A percentile compares a stretch with the other conserved stretches of the same genome.
Conservation (phyloP, 2,113 vertebrate genomes). For the Heliornis fulica region DNA sequence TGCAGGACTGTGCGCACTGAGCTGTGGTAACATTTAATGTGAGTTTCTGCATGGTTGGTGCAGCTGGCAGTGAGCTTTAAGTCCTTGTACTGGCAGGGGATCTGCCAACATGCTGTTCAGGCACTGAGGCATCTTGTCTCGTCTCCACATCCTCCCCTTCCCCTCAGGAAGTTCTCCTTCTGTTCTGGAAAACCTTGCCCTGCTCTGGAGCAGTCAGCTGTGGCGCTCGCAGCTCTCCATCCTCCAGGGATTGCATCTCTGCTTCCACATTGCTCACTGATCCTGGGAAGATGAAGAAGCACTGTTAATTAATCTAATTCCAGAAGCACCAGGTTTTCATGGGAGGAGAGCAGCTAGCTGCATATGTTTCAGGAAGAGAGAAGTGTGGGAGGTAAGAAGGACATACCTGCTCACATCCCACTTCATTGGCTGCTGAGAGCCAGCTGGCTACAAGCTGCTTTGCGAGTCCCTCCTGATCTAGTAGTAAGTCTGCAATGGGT, state of each 20-base stretch:
- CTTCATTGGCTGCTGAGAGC: neutral
- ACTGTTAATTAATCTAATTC: neutral
- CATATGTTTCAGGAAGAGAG: neutral
- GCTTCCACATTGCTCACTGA: neutral
- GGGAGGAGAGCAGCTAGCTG: neutral
- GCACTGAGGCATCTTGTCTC: neutral
- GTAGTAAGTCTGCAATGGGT: neutral
- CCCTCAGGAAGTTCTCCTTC: neutral
- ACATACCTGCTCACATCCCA: neutral
- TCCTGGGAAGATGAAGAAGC: neutral
- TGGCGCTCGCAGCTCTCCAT: neutral
- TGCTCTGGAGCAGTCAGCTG: neutral
- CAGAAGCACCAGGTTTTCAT: neutral
- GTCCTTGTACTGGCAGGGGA: neutral
- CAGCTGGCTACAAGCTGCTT: neutral
- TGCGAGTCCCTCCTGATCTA: neutral
- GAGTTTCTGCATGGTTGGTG: slow-evolving; percentile 49
- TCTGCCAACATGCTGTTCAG: neutral
- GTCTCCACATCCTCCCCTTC: neutral
- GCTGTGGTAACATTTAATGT: slow-evolving; percentile 29
- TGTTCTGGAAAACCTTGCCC: neutral
- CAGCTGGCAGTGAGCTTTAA: slow-evolving; percentile 8
- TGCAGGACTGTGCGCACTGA: neutral
- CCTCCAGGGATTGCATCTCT: neutral
- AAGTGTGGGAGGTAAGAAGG: neutral